A percentile compares a stretch with the other conserved stretches of the same genome.
Evolutionary conservation across 2,113 vertebrate species (phyloP).

Genomic region (Struthidea cinerea): DNA sequence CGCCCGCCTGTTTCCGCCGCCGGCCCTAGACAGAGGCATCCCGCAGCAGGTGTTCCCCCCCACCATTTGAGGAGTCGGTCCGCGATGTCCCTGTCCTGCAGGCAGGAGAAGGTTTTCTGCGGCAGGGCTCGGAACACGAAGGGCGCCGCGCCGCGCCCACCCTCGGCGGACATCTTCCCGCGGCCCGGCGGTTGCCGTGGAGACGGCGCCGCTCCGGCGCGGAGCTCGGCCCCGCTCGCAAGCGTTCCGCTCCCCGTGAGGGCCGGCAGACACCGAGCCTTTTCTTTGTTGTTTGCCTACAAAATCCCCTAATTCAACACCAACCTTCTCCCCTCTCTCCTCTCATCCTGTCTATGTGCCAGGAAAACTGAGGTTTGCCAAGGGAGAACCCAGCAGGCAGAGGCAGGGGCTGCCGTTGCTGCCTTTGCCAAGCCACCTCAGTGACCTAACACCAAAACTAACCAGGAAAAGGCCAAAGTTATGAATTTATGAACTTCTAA

Average conservation of each 20-base stretch:
- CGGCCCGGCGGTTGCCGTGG: conserved; percentile 13
- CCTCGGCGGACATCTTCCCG: conserved; percentile 35
- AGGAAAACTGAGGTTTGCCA: neutral
- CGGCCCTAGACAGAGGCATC: too few relatives aligned
- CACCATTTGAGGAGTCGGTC: conserved; percentile 76
- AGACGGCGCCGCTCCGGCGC: neutral
- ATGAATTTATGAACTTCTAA: neutral
- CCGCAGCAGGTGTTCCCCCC: neutral
- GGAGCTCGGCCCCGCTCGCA: fast-evolving
- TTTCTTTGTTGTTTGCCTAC: neutral
- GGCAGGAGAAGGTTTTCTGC: conserved; percentile 57
- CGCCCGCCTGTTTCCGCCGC: neutral
- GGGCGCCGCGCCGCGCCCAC: fast-evolving
- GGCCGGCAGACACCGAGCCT: fast-evolving
- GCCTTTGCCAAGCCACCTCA: too few relatives aligned
- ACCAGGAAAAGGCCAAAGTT: neutral
- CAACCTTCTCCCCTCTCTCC: fast-evolving
- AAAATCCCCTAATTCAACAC: neutral
- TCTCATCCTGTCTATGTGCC: too few relatives aligned
- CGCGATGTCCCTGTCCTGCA: conserved; percentile 33
- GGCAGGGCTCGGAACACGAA: conserved; percentile 66
- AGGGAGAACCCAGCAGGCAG: neutral
- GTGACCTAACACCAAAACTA: fast-evolving
- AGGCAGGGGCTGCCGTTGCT: neutral
- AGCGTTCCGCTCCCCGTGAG: neutral